Evolutionary conservation across 2,888 invertebrate genomes (phyloP), one percentile per base, ranked within the genome.

Genomic region (Drosophila affinis): DNA sequence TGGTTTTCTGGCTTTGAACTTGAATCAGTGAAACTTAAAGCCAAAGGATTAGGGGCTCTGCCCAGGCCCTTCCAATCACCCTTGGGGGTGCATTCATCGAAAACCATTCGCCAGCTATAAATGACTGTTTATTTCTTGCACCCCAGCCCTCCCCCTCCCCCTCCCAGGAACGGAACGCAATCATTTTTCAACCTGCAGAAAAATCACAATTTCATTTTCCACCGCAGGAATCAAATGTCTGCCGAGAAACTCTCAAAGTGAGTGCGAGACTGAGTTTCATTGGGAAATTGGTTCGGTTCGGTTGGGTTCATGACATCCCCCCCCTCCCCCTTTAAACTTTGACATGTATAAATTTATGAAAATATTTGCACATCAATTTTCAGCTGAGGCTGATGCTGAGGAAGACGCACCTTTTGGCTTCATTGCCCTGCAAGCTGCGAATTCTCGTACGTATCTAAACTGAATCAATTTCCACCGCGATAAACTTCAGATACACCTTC

Each of bases 311-410:
- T 83, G 83, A 83, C 83, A 83, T 86, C 88, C 62, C 24, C 56
- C 72, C 21, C 21, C 21, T 21, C 21, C 21, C 21, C 21, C 21
- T 21, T 3, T 21, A 81, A 82, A n/a, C 78, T 87, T 85, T 75
- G 62, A 78, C 76, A 79, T 78, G 78, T 78, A 79, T 80, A 85
- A 87, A 85, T 87, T 87, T 83, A 81, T 87, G 81, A 81, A 88
- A 85, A 85, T 88, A 85, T 85, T 85, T 85, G 76, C 87, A 76
- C 85, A 88, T 84, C 88, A 88, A 87, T 87, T 83, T 87, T 62
- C 29, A 27, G 27, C 1, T 7, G 7, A 7, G 27, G 27, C 27
- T 6, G 27, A 6, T 1, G 27, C 7, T 27, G 29, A 7, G 29
- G 17, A 53, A 72, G 71, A 72, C 77, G 79, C 83, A 87, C 84